phyloP scores from a whole-genome alignment of 2,797 vertebrate genomes.

The Hemitrygon akajei region DNA sequence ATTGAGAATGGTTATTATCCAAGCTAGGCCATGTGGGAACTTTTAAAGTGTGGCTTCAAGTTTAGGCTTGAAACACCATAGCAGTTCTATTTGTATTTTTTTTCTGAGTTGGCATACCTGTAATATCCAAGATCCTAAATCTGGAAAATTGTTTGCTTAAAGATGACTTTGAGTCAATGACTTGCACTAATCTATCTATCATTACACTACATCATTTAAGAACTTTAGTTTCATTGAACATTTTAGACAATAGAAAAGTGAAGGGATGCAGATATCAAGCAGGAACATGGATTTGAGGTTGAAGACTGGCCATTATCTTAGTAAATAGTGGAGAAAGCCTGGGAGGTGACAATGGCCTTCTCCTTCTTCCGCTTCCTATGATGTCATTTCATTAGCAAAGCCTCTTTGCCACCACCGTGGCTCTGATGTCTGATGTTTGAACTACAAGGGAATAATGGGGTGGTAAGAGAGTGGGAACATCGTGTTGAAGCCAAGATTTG shows the following conservation, averaged over 20 bases:
- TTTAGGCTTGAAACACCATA: not conserved
- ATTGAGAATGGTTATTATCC: not conserved
- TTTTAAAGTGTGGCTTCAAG: not conserved
- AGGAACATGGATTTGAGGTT: not conserved
- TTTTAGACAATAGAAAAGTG: not conserved
- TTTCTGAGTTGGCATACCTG: too few species aligned
- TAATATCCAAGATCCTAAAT: not conserved
- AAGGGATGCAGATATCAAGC: not conserved
- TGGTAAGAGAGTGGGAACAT: too few species aligned
- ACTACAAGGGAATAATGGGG: too few species aligned
- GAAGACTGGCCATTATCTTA: not conserved
- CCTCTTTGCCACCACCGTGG: not conserved
- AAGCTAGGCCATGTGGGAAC: not conserved
- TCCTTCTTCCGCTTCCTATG: not conserved
- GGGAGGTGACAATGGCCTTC: not conserved
- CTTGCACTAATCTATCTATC: not conserved
- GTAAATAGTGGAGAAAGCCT: not conserved
- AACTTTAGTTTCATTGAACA: not conserved
- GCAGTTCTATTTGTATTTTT: not conserved
- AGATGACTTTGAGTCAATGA: not conserved
- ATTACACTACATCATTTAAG: not conserved
- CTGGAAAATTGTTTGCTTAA: not conserved
- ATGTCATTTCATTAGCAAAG: not conserved
- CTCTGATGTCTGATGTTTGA: too few species aligned
- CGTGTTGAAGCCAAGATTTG: too few species aligned